Evolutionary conservation across 2,113 vertebrate species (phyloP), one percentile per base, ranked within the genome.

Genomic region (Neoarius graeffei): DNA sequence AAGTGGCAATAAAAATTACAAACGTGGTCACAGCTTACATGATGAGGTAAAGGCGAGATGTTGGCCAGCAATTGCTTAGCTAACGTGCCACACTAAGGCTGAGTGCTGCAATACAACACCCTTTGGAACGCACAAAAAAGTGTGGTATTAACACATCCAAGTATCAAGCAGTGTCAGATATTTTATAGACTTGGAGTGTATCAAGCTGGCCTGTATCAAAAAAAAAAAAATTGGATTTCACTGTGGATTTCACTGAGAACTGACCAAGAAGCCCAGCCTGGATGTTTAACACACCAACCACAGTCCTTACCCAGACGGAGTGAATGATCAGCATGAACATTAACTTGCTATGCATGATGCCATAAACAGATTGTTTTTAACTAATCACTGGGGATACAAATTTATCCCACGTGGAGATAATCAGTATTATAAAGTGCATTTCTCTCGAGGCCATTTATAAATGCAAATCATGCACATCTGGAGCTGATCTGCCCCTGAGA

Each of bases 321-420:
- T n/a, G 57, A 84, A 86, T 85, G 88, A 88, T 84, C 67, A 86
- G 87, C 30, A 50, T 81, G 90, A 90, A 89, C 84, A 80, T 90
- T 88, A 76, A 42, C 67, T 88, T 89, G 42, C 81, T 89, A 88
- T 80, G 83, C 48, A 77, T 90, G 88, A 92, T 91, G 89, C 88
- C 89, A 87, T 92, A 92, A 92, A 92, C 57, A 73, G 86, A 85
- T 89, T 66, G 89, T 91, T 92, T 91, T 89, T 89, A 92, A 84
- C 87, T 86, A 91, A 92, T 91, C 90, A 89, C 79, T 88, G 74
- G 48, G 79, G 91, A 89, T 87, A 89, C 88, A 90, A 90, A 90
- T 91, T 90, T 85, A 83, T 92, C 89, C 88, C 91, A 91, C 86
- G 69, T 92, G 92, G 85, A 79, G 89, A 77, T 90, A 88, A 91